Base-by-base conservation (phyloP, 2,113 vertebrate genomes). In the Eidolon helvum region DNA sequence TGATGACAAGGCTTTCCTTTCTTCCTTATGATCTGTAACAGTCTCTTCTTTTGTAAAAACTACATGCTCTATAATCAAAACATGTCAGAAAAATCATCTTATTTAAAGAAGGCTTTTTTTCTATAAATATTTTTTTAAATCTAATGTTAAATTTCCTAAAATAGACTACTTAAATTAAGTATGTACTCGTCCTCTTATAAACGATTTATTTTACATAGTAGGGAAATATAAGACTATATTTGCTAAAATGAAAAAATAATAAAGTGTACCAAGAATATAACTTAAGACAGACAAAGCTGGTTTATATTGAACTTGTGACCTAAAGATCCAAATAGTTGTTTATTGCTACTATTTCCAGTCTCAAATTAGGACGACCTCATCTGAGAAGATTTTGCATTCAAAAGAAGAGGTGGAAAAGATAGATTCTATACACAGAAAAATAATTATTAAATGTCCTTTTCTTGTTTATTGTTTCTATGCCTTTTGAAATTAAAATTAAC, bases 1-100 rank as follows among this genome's bases (percentile, higher is more conserved):
- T n/a, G 33, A 78, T 87, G 53, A 33, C n/a, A 35, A 66, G 21
- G 2, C n/a, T 71, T 75, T 21, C 33, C 15, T 77, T 87, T 90
- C 14, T 87, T 86, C 82, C 15, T 35, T 85, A 84, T 3, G 93
- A 33, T 77, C 53, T 69, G 43, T 88, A 40, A 35, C 8, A 61
- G 35, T 72, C 35, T 59, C 48, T 85, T 87, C 33, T 77, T 77
- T 74, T 91, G 57, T 78, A 55, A 87, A 87, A 92, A 87, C 7
- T 38, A 48, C 50, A 59, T 21, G 10, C 77, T 94, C n/a, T 92
- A 50, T 87, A 96, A 83, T 78, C 16, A 78, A 84, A 95, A 63
- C 38, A 75, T 71, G 16, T 84, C 87, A 84, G 55, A 80, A 85
- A 94, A 80, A 74, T 61, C 22, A 48, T 71, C 26, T 80, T 66